These are phyloP conservation scores for Tigriopus japonicus DNA, from an alignment of 1,140 invertebrate genomes.

Conservation along the genomic window DNA sequence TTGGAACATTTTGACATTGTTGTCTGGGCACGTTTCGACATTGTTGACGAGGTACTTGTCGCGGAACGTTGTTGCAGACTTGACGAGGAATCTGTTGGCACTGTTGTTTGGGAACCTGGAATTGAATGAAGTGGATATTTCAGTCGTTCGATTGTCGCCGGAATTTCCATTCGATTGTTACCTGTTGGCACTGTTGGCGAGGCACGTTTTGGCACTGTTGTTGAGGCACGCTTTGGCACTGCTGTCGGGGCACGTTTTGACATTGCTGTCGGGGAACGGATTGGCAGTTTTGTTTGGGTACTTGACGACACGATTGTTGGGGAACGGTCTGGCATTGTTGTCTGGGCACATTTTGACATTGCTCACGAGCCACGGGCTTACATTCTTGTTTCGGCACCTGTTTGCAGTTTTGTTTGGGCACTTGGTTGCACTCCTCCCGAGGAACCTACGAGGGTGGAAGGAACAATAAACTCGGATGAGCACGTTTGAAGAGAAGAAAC, in stretches of 20 bases:
- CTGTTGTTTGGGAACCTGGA: not conserved
- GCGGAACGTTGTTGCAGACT: constrained; percentile 2
- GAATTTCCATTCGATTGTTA: not conserved
- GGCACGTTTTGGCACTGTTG: constrained; percentile 9
- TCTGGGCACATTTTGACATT: constrained; percentile 3
- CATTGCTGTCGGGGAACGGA: constrained; percentile 12
- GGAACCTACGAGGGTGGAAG: not conserved
- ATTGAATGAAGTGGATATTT: not conserved
- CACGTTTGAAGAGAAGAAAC: no score
- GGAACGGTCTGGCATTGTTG: constrained; percentile 9
- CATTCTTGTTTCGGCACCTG: constrained; percentile 6
- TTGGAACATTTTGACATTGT: not conserved
- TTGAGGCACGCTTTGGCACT: constrained; percentile 1
- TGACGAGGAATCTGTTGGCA: constrained; percentile 7
- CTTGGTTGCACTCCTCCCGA: constrained; percentile 3
- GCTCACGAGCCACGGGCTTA: not conserved
- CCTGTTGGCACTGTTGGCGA: constrained; percentile 3
- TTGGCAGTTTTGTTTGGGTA: constrained; percentile 2
- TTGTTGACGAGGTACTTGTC: constrained; percentile 3
- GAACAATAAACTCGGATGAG: no score
- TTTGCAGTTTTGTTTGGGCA: constrained; percentile 7
- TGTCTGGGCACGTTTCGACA: not conserved
- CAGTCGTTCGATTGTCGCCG: not conserved
- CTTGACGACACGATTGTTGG: constrained; percentile 1
- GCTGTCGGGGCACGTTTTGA: constrained; percentile 6